Evolutionary conservation across 1,140 invertebrate species (phyloP), one percentile per base, ranked within the genome.

Genomic region (Patella vulgata): DNA sequence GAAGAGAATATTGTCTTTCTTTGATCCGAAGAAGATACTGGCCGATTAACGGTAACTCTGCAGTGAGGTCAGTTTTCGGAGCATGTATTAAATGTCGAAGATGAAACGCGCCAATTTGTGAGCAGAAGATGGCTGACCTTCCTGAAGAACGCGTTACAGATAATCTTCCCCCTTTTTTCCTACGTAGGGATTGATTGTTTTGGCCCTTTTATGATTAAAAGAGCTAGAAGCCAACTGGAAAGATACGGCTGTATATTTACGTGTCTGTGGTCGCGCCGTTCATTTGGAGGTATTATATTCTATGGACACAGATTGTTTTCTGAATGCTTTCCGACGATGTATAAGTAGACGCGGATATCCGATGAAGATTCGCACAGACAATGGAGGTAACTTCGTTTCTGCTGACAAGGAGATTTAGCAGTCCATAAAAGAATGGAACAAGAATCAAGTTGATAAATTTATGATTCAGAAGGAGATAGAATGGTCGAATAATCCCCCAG

Each of bases 141-240:
- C n/a, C n/a, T n/a, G n/a, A n/a, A n/a, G n/a, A n/a, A n/a, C n/a
- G n/a, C n/a, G n/a, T n/a, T n/a, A n/a, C n/a, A n/a, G n/a, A n/a
- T n/a, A n/a, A n/a, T n/a, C n/a, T n/a, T n/a, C n/a, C n/a, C n/a
- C n/a, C n/a, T n/a, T n/a, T n/a, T n/a, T n/a, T n/a, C n/a, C n/a
- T n/a, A n/a, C n/a, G n/a, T n/a, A n/a, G n/a, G n/a, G 12, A 42
- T 76, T 31, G 75, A 79, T 31, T 76, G 55, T 62, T 79, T 77
- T 63, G 63, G 73, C 14, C 71, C 77, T 5, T 60, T 79, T 21
- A 11, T 40, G 31, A 60, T 78, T 8, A 74, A 56, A 27, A 25
- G 14, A 19, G 52, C 33, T 14, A 33, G 67, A 17, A 36, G 39
- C 11, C 12, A 21, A 33, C 40, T 66, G 12, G 75, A 77, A 54